A percentile compares a stretch with the other conserved stretches of the same genome.
Evolutionary conservation across 1,140 invertebrate genomes (phyloP).

Genomic region (Drosophila mauritiana): DNA sequence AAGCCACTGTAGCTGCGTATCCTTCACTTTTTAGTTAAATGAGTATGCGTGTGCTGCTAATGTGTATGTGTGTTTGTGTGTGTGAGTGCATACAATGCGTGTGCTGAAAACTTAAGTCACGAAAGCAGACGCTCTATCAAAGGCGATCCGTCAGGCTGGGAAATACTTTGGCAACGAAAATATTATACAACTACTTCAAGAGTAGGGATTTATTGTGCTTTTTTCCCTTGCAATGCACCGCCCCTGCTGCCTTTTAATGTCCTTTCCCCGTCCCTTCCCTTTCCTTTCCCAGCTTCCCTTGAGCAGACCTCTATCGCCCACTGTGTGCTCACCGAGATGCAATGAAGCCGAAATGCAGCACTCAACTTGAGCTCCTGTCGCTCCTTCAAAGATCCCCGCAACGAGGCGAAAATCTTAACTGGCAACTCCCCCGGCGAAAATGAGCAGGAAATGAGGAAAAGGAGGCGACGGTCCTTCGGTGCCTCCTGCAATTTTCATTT

Average conservation of each 20-base stretch:
- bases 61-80: conserved; percentile 21
- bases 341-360: conserved; percentile 77
- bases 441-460: conserved; percentile 26
- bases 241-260: neutral
- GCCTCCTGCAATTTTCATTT: conserved; percentile 51
- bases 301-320: conserved; percentile 11
- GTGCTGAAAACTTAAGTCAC: conserved; percentile 76
- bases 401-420: conserved; percentile 57
- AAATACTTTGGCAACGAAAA: conserved; percentile 61
- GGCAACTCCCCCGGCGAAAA: conserved; percentile 15
- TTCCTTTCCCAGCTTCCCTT: neutral
- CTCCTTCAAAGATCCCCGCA: conserved; percentile 9
- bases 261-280: neutral
- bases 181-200: conserved; percentile 66
- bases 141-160: conserved; percentile 42
- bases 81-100: conserved; percentile 36
- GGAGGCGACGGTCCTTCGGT: neutral
- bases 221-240: conserved; percentile 5
- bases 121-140: conserved; percentile 46
- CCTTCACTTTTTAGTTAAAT: conserved; percentile 45
- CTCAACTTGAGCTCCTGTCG: conserved; percentile 61
- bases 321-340: conserved; percentile 54
- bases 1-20: neutral
- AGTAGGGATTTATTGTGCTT: conserved; percentile 70
- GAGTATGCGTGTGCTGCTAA: conserved; percentile 34